These are phyloP conservation scores for Gobio occitaniae DNA, from an alignment of 2,797 vertebrate genomes.

Conservation along the genomic window DNA sequence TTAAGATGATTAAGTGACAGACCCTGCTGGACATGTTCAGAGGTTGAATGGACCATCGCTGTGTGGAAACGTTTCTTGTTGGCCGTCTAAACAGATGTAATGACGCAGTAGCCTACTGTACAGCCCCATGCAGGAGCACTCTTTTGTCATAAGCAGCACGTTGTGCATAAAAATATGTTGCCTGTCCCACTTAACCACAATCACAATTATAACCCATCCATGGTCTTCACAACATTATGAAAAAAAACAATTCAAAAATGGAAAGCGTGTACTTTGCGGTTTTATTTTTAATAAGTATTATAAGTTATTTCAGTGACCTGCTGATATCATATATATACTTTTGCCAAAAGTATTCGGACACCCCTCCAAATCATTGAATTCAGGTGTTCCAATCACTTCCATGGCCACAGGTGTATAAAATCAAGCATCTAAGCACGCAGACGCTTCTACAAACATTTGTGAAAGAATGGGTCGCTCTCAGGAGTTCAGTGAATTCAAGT, in stretches of 20 bases:
- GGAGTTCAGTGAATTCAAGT: no score
- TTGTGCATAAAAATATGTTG: background rate
- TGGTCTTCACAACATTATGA: background rate
- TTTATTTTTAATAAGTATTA: background rate
- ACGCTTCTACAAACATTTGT: no score
- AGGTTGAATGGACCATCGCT: background rate
- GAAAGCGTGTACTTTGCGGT: background rate
- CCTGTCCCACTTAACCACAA: background rate
- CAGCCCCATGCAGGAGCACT: background rate
- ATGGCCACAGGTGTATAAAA: no score
- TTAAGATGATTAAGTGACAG: background rate
- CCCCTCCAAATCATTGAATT: no score
- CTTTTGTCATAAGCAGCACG: background rate
- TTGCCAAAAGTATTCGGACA: no score
- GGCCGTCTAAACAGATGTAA: background rate
- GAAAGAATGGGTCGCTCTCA: no score
- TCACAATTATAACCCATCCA: background rate
- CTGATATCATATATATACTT: background rate
- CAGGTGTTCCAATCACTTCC: no score
- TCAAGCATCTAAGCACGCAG: no score
- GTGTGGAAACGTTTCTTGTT: background rate
- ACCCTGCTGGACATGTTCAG: background rate
- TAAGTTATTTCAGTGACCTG: background rate
- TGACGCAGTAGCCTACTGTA: background rate
- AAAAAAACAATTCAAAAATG: background rate